Base-by-base conservation (phyloP, 2,888 invertebrate species). In the Penaeus monodon region DNA sequence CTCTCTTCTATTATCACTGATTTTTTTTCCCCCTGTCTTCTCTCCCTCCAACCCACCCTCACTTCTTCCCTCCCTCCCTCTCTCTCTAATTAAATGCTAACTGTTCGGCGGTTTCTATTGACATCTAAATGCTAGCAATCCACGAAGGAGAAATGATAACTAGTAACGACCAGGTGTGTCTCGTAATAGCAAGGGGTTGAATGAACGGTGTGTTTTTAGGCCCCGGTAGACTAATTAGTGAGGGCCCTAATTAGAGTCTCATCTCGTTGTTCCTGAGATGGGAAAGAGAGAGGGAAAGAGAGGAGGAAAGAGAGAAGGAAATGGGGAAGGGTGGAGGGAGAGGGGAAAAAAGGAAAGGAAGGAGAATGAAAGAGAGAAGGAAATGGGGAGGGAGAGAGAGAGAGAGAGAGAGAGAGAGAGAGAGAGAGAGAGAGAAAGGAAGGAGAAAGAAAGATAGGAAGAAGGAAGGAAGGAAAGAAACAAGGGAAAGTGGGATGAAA, bases 321-420 rank as follows among this genome's bases (percentile, higher is more conserved):
- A 14, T 1, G 33, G 4, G 33, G 33, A 6, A 33, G 33, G 4
- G 33, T 3, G 33, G 6, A 38, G 33, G 6, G 6, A 38, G 4
- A 38, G 6, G 6, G 33, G 33, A 38, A 38, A 38, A 6, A 6
- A 38, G 6, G 33, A 6, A 38, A 38, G 33, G 33, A 81, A 20
- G 1, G 33, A 66, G 44, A 29, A 6, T 10, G 24, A 33, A 33
- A 66, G 33, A 63, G 24, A 68, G 33, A n/a, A 66, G 44, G 49
- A 38, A n/a, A 66, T 14, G 44, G 29, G 29, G 64, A 1, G 63
- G 27, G 29, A 80, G 63, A 65, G 80, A 65, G 63, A 80, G 80
- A 77, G 38, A 77, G 77, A 70, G 70, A 70, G 70, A 70, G 24
- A 17, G 70, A 70, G 70, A 70, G 70, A 70, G 24, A 70, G 70